phyloP scores from a whole-genome alignment of 2,888 invertebrate species.

The Perdita meconis region DNA sequence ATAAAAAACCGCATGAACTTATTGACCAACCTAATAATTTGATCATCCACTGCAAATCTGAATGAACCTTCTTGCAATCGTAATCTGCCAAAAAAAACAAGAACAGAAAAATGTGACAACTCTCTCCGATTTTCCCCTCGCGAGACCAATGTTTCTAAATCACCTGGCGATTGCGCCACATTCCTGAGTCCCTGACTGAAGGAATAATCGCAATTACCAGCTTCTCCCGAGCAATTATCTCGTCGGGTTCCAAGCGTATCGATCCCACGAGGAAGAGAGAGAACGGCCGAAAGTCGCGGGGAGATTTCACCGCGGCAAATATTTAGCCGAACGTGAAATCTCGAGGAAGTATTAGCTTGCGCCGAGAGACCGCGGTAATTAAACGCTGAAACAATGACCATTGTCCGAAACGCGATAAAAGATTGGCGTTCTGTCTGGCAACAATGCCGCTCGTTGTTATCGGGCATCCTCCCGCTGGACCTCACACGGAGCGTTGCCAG shows the following conservation, averaged over 20 bases:
- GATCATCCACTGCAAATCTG: too few relatives aligned
- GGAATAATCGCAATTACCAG: background rate
- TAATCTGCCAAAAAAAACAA: too few relatives aligned
- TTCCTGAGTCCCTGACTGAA: too few relatives aligned
- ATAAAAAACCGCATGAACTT: too few relatives aligned
- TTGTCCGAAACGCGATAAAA: slow-evolving; percentile 67
- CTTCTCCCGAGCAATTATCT: slow-evolving; percentile 5
- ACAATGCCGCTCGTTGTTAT: slow-evolving; percentile 64
- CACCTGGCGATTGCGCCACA: too few relatives aligned
- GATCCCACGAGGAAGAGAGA: background rate
- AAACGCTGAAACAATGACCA: slow-evolving; percentile 67
- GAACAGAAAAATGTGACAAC: too few relatives aligned
- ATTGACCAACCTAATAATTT: too few relatives aligned
- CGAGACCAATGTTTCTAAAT: too few relatives aligned
- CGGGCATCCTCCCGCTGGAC: slow-evolving; percentile 55
- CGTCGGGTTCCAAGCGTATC: background rate
- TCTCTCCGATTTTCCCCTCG: too few relatives aligned
- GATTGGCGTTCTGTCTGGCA: slow-evolving; percentile 46
- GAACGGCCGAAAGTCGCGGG: background rate
- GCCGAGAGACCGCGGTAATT: slow-evolving; percentile 55
- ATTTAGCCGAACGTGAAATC: slow-evolving; percentile 53
- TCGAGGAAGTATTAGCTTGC: slow-evolving; percentile 48
- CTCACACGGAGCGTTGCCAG: slow-evolving; percentile 62
- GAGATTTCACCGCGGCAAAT: slow-evolving; percentile 19
- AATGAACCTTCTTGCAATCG: too few relatives aligned